A percentile compares a stretch with the other conserved stretches of the same genome.
phyloP scores from a whole-genome alignment of 2,113 vertebrate species.

The Muscicapa adusta region DNA sequence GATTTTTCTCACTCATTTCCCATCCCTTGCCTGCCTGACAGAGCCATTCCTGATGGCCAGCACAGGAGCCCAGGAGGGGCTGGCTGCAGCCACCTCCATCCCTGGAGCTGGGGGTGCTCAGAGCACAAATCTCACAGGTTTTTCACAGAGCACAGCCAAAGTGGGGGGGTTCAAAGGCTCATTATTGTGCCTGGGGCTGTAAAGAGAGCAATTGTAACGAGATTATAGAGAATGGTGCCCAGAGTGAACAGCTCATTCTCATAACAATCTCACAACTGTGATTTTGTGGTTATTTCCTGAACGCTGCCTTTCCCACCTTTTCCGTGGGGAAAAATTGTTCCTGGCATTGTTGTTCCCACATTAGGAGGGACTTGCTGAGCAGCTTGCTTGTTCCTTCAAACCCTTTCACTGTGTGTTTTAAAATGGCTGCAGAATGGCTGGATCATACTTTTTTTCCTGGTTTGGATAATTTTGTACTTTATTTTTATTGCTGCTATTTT shows the following conservation, averaged over 20 bases:
- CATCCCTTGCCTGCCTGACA: neutral
- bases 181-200: neutral
- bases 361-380: neutral
- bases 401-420: neutral
- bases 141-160: neutral
- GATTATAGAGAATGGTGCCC: neutral
- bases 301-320: neutral
- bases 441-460: neutral
- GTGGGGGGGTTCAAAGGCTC: neutral
- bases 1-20: neutral
- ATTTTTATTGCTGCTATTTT: neutral
- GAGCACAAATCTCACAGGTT: too few species aligned
- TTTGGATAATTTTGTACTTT: neutral
- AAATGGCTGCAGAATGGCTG: neutral
- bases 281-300: neutral
- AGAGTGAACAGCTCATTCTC: neutral
- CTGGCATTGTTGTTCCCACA: neutral
- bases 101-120: too few species aligned
- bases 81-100: neutral
- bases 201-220: neutral
- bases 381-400: neutral
- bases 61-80: rapidly evolving
- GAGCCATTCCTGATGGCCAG: neutral
- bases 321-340: neutral
- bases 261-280: neutral